phyloP scores from a whole-genome alignment of 2,113 vertebrate species.

The Spheniscus mendiculus region DNA sequence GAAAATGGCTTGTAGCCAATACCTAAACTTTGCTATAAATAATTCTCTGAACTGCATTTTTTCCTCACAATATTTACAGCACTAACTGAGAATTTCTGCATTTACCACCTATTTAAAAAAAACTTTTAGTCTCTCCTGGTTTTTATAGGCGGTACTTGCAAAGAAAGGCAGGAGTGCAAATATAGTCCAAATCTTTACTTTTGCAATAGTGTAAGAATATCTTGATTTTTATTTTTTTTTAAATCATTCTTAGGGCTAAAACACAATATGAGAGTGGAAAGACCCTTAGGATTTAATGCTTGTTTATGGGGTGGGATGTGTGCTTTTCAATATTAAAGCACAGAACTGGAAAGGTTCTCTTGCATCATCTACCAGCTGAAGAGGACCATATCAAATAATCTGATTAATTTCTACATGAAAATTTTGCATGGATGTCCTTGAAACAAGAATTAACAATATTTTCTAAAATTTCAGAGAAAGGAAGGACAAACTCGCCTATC shows the following conservation, averaged over 20 bases:
- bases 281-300: not conserved
- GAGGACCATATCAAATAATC: not conserved
- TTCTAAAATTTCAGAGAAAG: not conserved
- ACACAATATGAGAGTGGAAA: not conserved
- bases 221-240: not conserved
- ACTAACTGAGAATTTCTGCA: not conserved
- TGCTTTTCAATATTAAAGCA: not conserved
- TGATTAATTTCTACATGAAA: not conserved
- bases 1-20: not conserved
- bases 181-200: not conserved
- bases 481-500: not conserved
- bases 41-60: not conserved
- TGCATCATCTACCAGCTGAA: not conserved
- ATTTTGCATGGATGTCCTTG: not conserved
- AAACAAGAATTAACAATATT: not conserved
- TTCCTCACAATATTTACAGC: not conserved
- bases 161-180: not conserved
- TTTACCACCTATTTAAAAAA: not conserved
- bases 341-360: not conserved
- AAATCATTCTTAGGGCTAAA: not conserved
- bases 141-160: not conserved
- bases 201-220: not conserved
- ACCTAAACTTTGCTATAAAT: conserved; percentile 31
- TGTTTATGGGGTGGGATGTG: not conserved
- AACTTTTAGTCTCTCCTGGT: not conserved